Evolutionary conservation across 1,140 invertebrate genomes (phyloP).

Genomic region (Meteorus sp.): DNA sequence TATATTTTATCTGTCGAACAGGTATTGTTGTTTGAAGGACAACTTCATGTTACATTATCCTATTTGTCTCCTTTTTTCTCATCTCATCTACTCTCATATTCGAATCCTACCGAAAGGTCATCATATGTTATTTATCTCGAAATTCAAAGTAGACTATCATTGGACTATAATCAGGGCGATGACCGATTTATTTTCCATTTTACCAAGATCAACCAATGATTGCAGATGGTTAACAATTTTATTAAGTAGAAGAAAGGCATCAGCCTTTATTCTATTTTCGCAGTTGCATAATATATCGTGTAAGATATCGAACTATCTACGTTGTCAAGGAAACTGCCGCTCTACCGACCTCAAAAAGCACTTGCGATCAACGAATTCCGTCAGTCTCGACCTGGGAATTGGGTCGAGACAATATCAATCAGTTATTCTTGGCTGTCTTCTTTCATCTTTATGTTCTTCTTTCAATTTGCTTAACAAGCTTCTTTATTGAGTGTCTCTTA

Average conservation of each 20-base stretch:
- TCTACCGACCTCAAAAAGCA: constrained; percentile 25
- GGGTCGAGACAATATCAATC: constrained; percentile 21
- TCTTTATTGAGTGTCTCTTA: too few relatives aligned
- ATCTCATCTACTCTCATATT: constrained; percentile 2
- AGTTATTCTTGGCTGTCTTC: background rate
- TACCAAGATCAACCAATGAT: too few relatives aligned
- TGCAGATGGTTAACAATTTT: too few relatives aligned
- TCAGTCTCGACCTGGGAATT: constrained; percentile 23
- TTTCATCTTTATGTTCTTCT: too few relatives aligned
- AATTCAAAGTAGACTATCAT: too few relatives aligned
- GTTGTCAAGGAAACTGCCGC: constrained; percentile 55
- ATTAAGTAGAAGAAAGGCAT: too few relatives aligned
- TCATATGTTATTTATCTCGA: too few relatives aligned
- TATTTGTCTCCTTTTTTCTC: constrained; percentile 9
- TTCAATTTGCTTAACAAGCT: too few relatives aligned
- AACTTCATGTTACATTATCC: constrained; percentile 11
- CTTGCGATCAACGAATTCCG: constrained; percentile 23
- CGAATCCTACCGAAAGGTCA: too few relatives aligned
- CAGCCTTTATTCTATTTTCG: constrained; percentile 45
- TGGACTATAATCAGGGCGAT: too few relatives aligned
- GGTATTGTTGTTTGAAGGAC: background rate
- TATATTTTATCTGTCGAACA: background rate
- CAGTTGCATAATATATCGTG: constrained; percentile 23
- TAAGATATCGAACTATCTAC: constrained; percentile 49
- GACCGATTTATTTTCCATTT: too few relatives aligned